A percentile compares a stretch with the other conserved stretches of the same genome.
Evolutionary conservation across 2,888 invertebrate genomes (phyloP).

Genomic region (Sylvicola cinctus): DNA sequence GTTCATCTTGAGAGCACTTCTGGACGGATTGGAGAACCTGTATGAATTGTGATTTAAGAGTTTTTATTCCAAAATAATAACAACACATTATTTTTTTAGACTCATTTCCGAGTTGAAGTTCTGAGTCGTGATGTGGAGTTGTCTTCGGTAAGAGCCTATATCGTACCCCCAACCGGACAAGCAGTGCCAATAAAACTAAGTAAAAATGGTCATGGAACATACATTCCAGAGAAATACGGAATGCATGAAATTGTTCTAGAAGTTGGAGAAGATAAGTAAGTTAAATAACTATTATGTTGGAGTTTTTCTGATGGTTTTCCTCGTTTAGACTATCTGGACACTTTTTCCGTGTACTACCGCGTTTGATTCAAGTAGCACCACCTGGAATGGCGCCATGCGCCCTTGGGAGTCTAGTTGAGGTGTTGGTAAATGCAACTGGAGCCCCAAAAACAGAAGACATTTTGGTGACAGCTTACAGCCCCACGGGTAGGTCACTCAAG

Average conservation of each 20-base stretch:
- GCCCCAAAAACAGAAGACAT: conserved; percentile 63
- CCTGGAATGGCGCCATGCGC: conserved; percentile 93
- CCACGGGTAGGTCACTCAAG: conserved; percentile 60
- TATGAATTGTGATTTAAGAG: conserved; percentile 23
- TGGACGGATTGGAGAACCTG: conserved; percentile 69
- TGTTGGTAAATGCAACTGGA: conserved; percentile 72
- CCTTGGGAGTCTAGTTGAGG: conserved; percentile 86
- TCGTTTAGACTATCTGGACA: conserved; percentile 35
- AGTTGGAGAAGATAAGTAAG: conserved; percentile 35
- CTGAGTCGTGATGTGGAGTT: conserved; percentile 46
- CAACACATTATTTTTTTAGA: conserved; percentile 30
- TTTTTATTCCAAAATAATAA: not conserved
- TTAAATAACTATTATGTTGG: not conserved
- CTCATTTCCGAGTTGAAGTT: conserved; percentile 56
- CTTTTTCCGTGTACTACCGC: conserved; percentile 73
- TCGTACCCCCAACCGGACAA: conserved; percentile 57
- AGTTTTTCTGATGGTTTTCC: too few species aligned
- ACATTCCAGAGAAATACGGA: conserved; percentile 75
- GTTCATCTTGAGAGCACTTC: conserved; percentile 67
- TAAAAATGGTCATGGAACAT: conserved; percentile 58
- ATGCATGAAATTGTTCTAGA: conserved; percentile 67
- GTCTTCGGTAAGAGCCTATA: conserved; percentile 51
- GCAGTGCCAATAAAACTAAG: conserved; percentile 40
- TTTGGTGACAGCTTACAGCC: conserved; percentile 80
- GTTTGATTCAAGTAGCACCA: conserved; percentile 66